phyloP scores from a whole-genome alignment of 2,113 vertebrate genomes.

The Promerops cafer region DNA sequence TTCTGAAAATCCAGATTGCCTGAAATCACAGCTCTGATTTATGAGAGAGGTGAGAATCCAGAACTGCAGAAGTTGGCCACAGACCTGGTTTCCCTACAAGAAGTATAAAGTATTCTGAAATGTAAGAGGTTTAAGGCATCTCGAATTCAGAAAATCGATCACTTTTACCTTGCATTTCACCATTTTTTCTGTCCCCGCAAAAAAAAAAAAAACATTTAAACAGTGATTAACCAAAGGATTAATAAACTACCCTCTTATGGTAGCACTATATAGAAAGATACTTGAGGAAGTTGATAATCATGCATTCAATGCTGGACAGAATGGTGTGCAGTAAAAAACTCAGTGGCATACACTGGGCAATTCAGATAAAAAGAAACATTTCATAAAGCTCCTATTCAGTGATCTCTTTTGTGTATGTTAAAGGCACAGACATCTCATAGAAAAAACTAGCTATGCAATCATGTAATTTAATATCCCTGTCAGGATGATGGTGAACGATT shows the following conservation, averaged over 20 bases:
- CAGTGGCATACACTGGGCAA: background rate
- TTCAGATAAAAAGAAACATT: constrained; percentile 27
- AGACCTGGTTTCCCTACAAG: background rate
- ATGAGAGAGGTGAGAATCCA: background rate
- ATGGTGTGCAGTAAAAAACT: background rate
- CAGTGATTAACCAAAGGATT: background rate
- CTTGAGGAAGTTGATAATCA: background rate
- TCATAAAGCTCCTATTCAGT: constrained; percentile 21
- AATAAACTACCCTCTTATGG: background rate
- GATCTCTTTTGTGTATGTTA: background rate
- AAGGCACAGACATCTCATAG: background rate
- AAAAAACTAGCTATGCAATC: background rate
- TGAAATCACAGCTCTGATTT: background rate
- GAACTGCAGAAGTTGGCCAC: background rate
- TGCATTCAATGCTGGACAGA: background rate
- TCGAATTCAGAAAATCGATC: background rate
- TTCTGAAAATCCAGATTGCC: background rate
- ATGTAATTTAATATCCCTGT: constrained; percentile 7
- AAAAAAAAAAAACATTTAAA: background rate
- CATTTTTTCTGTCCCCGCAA: background rate
- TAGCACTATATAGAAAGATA: background rate
- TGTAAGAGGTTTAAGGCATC: background rate
- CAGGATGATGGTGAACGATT: background rate
- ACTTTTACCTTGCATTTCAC: background rate
- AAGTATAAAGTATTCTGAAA: background rate